Evolutionary conservation across 2,113 vertebrate species (phyloP).

Genomic region (Danionella cerebrum): DNA sequence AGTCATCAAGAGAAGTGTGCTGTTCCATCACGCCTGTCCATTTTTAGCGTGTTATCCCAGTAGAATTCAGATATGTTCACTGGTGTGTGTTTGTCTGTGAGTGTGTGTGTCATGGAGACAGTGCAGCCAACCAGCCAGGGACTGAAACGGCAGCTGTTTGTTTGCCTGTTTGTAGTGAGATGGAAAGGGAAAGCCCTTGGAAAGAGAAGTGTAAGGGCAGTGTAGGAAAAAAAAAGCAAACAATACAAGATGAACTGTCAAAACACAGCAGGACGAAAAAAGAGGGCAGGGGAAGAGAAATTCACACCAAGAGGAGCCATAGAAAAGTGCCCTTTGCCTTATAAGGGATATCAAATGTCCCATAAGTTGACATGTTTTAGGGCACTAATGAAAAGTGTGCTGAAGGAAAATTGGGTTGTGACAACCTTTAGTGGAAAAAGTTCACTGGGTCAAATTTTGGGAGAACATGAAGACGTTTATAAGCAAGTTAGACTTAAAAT

Average conservation of each 20-base stretch:
- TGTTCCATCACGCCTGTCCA: conserved; percentile 10
- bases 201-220: conserved; percentile 53
- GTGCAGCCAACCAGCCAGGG: conserved; percentile 49
- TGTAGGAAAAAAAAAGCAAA: conserved; percentile 43
- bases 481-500: too few relatives aligned
- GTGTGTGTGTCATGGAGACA: conserved; percentile 42
- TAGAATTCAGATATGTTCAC: conserved; percentile 16
- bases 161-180: conserved; percentile 52
- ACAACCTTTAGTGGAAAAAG: too few relatives aligned
- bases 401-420: too few relatives aligned
- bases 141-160: conserved; percentile 59
- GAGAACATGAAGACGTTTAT: too few relatives aligned
- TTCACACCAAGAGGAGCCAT: conserved; percentile 15
- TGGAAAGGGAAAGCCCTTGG: conserved; percentile 32
- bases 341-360: too few relatives aligned
- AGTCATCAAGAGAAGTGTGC: neutral
- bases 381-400: too few relatives aligned
- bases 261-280: conserved; percentile 48
- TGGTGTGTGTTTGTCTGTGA: conserved; percentile 41
- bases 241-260: conserved; percentile 43
- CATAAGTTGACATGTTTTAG: too few relatives aligned
- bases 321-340: neutral
- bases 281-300: conserved; percentile 8
- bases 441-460: too few relatives aligned
- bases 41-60: conserved; percentile 38